These are phyloP conservation scores for Meleagris gallopavo DNA, from an alignment of 2,113 vertebrate genomes.

Conservation along the genomic window DNA sequence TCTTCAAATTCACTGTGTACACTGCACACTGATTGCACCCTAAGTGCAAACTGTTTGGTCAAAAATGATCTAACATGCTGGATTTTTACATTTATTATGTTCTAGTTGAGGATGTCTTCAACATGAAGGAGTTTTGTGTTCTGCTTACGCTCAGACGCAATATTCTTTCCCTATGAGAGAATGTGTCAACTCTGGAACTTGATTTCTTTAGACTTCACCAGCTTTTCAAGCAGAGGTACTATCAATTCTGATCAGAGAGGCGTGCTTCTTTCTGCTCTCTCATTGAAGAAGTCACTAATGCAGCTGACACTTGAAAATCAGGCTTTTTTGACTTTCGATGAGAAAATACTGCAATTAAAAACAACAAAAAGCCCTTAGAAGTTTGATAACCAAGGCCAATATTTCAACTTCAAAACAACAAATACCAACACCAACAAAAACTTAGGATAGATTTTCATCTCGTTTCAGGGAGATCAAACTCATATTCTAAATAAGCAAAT, in stretches of 20 bases:
- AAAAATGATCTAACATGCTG: not conserved
- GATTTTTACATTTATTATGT: not conserved
- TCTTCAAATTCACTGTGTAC: not conserved
- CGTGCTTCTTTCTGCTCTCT: slow-evolving; percentile 64
- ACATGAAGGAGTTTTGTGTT: not conserved
- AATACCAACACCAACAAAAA: not conserved
- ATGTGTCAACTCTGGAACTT: not conserved
- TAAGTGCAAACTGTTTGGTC: not conserved
- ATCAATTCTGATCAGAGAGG: not conserved
- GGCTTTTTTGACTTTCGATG: slow-evolving; percentile 56
- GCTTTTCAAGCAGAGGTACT: not conserved
- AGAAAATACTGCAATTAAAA: not conserved
- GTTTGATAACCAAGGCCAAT: not conserved
- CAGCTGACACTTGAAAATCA: slow-evolving; percentile 66
- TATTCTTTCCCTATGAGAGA: not conserved
- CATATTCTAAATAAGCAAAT: not conserved
- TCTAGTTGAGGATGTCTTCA: not conserved
- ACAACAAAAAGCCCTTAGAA: not conserved
- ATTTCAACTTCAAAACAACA: not conserved
- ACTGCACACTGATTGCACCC: not conserved
- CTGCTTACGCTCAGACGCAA: not conserved
- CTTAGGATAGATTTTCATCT: not conserved
- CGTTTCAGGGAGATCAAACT: not conserved
- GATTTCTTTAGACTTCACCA: not conserved
- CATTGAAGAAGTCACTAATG: slow-evolving; percentile 51